Conservation (phyloP, 2,888 invertebrate genomes). For the Parnassius orleans region DNA sequence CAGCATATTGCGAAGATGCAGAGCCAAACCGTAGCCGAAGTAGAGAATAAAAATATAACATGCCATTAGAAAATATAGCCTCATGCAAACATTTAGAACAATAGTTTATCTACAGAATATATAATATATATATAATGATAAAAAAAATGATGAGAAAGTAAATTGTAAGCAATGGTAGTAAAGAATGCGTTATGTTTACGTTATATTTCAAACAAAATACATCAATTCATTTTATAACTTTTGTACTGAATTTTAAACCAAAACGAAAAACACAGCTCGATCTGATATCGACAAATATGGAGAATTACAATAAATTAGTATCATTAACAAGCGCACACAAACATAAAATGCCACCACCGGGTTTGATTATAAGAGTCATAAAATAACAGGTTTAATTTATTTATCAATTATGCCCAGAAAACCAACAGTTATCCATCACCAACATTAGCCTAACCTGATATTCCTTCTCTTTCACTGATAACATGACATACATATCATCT, state of each 20-base stretch:
- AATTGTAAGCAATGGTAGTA: slow-evolving; percentile 1
- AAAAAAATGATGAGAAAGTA: slow-evolving; percentile 5
- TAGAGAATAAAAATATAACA: slow-evolving; percentile 62
- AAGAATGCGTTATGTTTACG: no score
- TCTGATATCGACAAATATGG: no score
- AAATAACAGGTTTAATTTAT: no score
- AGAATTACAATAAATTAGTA: no score
- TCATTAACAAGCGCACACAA: no score
- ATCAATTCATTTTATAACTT: no score
- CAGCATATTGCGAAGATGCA: slow-evolving; percentile 41
- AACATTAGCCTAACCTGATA: slow-evolving; percentile 61
- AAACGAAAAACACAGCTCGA: no score
- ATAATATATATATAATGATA: neutral
- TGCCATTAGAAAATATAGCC: slow-evolving; percentile 58
- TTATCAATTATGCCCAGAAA: slow-evolving; percentile 19
- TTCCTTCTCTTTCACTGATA: slow-evolving; percentile 53
- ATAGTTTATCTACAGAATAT: slow-evolving; percentile 10
- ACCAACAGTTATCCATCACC: slow-evolving; percentile 36
- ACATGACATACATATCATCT: slow-evolving; percentile 42
- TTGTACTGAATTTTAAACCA: no score
- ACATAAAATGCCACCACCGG: neutral
- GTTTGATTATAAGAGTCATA: neutral
- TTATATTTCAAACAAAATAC: no score
- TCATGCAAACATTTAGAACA: slow-evolving; percentile 20
- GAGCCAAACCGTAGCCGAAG: slow-evolving; percentile 43